Base-by-base conservation (phyloP, 2,113 vertebrate genomes). In the Kryptolebias marmoratus region DNA sequence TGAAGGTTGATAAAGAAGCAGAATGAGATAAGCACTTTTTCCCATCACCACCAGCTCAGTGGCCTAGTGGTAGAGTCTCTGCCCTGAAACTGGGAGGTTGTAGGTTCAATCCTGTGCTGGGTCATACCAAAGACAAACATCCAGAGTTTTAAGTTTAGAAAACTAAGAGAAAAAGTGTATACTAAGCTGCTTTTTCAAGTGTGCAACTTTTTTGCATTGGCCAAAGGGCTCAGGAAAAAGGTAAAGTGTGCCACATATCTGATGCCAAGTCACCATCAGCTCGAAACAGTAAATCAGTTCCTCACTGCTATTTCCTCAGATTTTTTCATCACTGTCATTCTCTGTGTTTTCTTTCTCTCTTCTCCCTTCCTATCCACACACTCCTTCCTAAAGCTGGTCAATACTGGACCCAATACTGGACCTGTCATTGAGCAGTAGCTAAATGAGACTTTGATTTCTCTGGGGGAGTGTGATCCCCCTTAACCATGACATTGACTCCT, bases 361-460 rank as follows among this genome's bases (percentile, higher is more conserved):
- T 72, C 50, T 66, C 11, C 50, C 30, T 18, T 28, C 61, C 39
- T 71, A 32, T 18, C 11, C 59, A 6, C 55, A 22, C 52, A 59
- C 70, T 65, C 55, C 62, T 52, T 48, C 13, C 59, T 47, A 32
- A 31, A 54, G 45, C 65, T 2, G 73, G 71, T 90, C 87, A 68
- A 90, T 90, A 77, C 18, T 30, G 4, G 77, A 83, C 83, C 68
- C 87, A 68, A 90, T 90, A 77, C 18, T 30, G 4, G 77, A 83
- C 83, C 68, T 8, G 67, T 60, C 86, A 89, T 86, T 62, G 87
- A 91, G 87, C 87, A 77, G 77, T 70, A 74, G 62, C 84, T 77
- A 87, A 89, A 89, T 90, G 86, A 89, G 84, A 80, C 63, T 88
- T 90, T 86, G 90, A 91, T 91, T 89, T 88, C 84, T 89, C 82